Percentiles rank a stretch among this genome's conserved stretches.
These are phyloP conservation scores for Melanitta fusca DNA, from an alignment of 2,797 vertebrate genomes.

Conservation along the genomic window DNA sequence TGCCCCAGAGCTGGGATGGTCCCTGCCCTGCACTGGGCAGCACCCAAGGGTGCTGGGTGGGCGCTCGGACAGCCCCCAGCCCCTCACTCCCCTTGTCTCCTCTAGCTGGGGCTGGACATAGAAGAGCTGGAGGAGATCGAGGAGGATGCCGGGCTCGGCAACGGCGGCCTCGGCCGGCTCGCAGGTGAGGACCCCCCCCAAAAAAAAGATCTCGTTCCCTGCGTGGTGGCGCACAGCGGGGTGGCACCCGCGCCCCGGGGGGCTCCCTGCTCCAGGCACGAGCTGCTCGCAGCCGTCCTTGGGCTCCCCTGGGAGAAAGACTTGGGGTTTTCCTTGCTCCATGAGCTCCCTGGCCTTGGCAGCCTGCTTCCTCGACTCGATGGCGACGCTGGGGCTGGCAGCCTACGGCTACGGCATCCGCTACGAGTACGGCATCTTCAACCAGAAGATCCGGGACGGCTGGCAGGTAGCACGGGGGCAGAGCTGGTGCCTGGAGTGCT, in stretches of 20 bases:
- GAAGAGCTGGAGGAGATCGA: slow-evolving; percentile 98
- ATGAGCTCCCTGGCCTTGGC: neutral
- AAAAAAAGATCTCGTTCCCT: rapidly evolving
- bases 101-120: slow-evolving; percentile 94
- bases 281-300: neutral
- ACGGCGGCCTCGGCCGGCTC: slow-evolving; percentile 94
- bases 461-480: slow-evolving; percentile 86
- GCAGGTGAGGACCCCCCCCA: slow-evolving; percentile 83
- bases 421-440: slow-evolving; percentile 98
- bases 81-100: rapidly evolving
- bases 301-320: neutral
- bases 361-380: slow-evolving; percentile 87
- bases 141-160: slow-evolving; percentile 95
- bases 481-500: neutral
- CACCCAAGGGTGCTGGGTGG: neutral
- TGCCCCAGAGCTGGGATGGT: neutral
- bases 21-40: neutral
- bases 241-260: rapidly evolving
- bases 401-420: slow-evolving; percentile 97
- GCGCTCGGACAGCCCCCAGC: neutral
- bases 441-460: slow-evolving; percentile 94
- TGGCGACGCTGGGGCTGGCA: slow-evolving; percentile 95
- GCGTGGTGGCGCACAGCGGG: rapidly evolving
- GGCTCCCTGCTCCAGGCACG: neutral
- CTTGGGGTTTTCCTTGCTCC: rapidly evolving